phyloP scores from a whole-genome alignment of 2,888 invertebrate species.

The Synanthedon vespiformis region DNA sequence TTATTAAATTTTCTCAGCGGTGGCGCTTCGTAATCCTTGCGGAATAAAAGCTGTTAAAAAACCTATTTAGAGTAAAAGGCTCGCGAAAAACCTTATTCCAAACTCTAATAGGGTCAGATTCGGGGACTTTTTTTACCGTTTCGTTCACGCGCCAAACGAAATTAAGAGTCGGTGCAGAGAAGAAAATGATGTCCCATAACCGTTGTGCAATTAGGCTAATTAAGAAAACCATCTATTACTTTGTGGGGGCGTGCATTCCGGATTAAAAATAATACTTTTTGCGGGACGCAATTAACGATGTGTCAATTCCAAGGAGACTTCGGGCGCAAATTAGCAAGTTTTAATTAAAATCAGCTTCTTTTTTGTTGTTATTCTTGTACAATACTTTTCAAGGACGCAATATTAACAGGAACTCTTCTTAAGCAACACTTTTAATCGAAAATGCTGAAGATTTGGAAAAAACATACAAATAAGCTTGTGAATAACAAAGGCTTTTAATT shows the following conservation, averaged over 20 bases:
- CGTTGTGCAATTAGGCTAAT: background rate
- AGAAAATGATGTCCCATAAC: background rate
- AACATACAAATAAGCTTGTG: too few relatives aligned
- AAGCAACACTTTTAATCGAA: too few relatives aligned
- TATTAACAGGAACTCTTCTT: too few relatives aligned
- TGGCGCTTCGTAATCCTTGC: slow-evolving; percentile 1
- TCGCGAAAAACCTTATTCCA: background rate
- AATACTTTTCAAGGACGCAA: background rate
- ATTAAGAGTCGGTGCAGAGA: background rate
- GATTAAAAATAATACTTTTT: background rate
- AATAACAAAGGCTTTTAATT: too few relatives aligned
- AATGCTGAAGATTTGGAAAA: too few relatives aligned
- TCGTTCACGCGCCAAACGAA: background rate
- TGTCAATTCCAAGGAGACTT: background rate
- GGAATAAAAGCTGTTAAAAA: slow-evolving; percentile 1
- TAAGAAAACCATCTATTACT: background rate
- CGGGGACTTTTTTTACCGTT: background rate
- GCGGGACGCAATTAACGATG: background rate
- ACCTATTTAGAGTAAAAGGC: background rate
- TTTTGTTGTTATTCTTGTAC: background rate
- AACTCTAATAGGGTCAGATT: background rate
- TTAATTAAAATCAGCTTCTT: background rate
- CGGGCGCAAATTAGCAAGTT: background rate
- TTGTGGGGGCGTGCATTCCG: background rate
- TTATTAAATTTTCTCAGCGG: slow-evolving; percentile 1